Base-by-base conservation (phyloP, 2,113 vertebrate genomes). In the Toxotes chatareus region DNA sequence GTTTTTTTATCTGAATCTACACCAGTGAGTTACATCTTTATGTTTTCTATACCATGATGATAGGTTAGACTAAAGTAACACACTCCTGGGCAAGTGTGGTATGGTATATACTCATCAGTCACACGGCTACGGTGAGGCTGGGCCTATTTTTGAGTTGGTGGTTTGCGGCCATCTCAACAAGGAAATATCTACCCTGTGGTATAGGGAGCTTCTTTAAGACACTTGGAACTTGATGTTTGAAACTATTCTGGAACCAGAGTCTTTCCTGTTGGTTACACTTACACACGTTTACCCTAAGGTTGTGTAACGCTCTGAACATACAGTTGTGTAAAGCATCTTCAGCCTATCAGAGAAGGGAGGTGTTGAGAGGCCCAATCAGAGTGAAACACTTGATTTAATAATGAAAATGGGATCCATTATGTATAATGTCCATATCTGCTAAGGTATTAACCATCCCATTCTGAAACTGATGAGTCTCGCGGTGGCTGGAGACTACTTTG, bases 101-200 rank as follows among this genome's bases (percentile, higher is more conserved):
- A 89, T 78, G 60, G 86, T 23, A 49, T 83, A 67, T 88, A 90
- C 90, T 86, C 92, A 91, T 84, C 92, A 84, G 88, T 91, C 89
- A 90, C 88, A 86, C 84, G 83, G 86, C 85, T 87, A 77, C 80
- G 68, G 75, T 86, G 84, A 91, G 85, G 82, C 86, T 34, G 63
- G 62, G 67, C 59, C 85, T 86, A 83, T 92, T 94, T 92, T 88
- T 88, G 84, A 91, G 47, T 53, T 19, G 46, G 92, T 92, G 93
- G 93, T 94, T 94, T 93, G 93, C 44, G 90, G 90, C 47, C 71
- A 47, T 76, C 85, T 92, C 83, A 87, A 91, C 90, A 91, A 91
- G 91, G 83, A 94, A 93, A 93, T 92, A 90, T 93, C 93, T 91
- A 91, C 89, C 89, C 86, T 92, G 93, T 84, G 91, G 88, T 89